These are phyloP conservation scores for Caradrina kadenii DNA, from an alignment of 2,888 invertebrate species.

Conservation along the genomic window DNA sequence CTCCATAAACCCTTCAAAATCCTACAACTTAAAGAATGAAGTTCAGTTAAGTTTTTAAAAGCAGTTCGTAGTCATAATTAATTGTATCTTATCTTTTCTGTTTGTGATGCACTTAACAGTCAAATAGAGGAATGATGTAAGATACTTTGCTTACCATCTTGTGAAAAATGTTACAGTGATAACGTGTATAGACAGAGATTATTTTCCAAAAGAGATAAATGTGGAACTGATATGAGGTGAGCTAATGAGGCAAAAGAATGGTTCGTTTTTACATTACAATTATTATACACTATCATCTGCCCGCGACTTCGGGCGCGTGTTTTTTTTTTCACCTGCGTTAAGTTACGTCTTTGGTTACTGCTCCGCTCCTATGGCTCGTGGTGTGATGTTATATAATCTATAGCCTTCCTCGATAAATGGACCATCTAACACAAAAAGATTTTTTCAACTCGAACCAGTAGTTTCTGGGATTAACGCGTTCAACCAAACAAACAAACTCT, in stretches of 20 bases:
- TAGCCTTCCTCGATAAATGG: too few species aligned
- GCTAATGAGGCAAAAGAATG: not conserved
- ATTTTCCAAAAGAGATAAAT: not conserved
- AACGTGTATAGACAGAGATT: not conserved
- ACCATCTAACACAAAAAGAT: too few species aligned
- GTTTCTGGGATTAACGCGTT: too few species aligned
- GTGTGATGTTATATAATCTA: too few species aligned
- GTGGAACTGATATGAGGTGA: not conserved
- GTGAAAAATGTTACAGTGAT: constrained; percentile 20
- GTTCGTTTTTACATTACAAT: not conserved
- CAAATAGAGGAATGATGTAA: constrained; percentile 27
- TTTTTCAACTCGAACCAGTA: too few species aligned
- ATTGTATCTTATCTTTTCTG: constrained; percentile 46
- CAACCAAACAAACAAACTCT: too few species aligned
- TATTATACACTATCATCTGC: too few species aligned
- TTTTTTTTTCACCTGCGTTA: too few species aligned
- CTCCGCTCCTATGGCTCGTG: too few species aligned
- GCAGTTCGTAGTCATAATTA: constrained; percentile 2
- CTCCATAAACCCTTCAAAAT: too few species aligned
- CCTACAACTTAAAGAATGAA: not conserved
- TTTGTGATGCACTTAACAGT: constrained; percentile 29
- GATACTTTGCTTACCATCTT: constrained; percentile 10
- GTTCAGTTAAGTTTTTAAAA: constrained; percentile 13
- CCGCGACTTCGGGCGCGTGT: too few species aligned
- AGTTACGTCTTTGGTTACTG: too few species aligned